These are phyloP conservation scores for Myodes glareolus DNA, from an alignment of 2,113 vertebrate species.

Conservation along the genomic window DNA sequence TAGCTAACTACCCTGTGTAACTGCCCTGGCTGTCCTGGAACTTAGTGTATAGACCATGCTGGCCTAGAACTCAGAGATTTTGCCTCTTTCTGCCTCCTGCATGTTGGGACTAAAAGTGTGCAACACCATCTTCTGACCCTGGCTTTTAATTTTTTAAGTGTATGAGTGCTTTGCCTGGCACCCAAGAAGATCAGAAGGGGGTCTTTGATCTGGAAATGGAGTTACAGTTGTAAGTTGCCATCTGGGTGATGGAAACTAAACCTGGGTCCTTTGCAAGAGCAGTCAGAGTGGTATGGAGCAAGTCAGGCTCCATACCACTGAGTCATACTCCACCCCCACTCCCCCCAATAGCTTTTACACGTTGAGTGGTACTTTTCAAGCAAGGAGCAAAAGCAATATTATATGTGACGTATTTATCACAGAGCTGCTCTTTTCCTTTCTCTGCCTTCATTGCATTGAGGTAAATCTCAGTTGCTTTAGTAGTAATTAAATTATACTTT, in stretches of 20 bases:
- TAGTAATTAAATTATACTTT: conserved; percentile 33
- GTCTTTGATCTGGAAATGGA: not conserved
- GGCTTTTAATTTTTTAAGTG: conserved; percentile 17
- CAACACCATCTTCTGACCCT: not conserved
- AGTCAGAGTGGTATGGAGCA: no score
- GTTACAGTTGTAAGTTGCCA: not conserved
- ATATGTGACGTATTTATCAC: not conserved
- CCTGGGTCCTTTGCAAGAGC: not conserved
- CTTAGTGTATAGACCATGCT: not conserved
- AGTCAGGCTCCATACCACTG: not conserved
- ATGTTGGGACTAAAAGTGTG: not conserved
- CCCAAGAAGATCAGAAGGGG: not conserved
- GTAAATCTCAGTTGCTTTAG: conserved; percentile 10
- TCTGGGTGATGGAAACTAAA: not conserved
- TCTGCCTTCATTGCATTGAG: not conserved
- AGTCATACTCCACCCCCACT: not conserved
- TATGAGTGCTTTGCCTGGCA: not conserved
- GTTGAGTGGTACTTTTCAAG: conserved; percentile 6
- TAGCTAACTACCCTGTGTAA: not conserved
- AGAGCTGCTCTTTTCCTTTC: not conserved
- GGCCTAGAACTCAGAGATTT: not conserved
- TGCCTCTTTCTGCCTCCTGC: not conserved
- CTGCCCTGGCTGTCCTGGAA: not conserved
- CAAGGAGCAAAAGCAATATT: not conserved
- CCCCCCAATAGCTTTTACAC: not conserved